Evolutionary conservation across 2,888 invertebrate species (phyloP), one percentile per base, ranked within the genome.

Genomic region (Mesoligia furuncula): DNA sequence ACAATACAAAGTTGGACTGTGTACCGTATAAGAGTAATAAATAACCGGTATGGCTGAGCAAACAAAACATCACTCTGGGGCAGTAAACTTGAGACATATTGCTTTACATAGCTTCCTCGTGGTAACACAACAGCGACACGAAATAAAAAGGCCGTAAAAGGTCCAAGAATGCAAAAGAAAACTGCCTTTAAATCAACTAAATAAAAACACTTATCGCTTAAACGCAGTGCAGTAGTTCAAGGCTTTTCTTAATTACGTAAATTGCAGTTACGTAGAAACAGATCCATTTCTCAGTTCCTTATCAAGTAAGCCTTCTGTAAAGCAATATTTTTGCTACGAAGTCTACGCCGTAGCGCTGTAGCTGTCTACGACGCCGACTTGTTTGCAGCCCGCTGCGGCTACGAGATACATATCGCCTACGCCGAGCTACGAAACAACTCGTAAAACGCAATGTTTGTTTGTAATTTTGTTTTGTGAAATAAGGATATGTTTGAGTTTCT

Each of bases 31-130:
- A 20, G 11, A 57, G 79, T 65, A 82, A 87, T 87, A 87, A 87
- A 87, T 87, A 85, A 85, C 84, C 74, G 64, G 75, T 81, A 81
- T 75, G 65, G 83, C 79, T 87, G 87, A 87, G 72, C 83, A 87
- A 87, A 85, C 87, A 88, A 81, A 76, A 80, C 87, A 79, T 87
- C 87, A 87, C 77, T 88, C 85, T 62, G 71, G n/a, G 65, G 13
- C 69, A 80, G 74, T 75, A 77, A 88, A 88, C 66, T 88, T 74
- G 54, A 68, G 72, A 85, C 67, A 79, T 80, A 77, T 78, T 77
- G 81, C 69, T 81, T 77, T 86, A 31, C 79, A 66, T 59, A 77
- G 78, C 80, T 76, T 81, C 73, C 74, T 66, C 75, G 69, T 81
- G 62, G 73, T 39, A 62, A 75, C 64, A 72, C 42, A 73, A 73